Evolutionary conservation across 1,140 invertebrate species (phyloP), one percentile per base, ranked within the genome.

Genomic region (Cardiocondyla obscurior): DNA sequence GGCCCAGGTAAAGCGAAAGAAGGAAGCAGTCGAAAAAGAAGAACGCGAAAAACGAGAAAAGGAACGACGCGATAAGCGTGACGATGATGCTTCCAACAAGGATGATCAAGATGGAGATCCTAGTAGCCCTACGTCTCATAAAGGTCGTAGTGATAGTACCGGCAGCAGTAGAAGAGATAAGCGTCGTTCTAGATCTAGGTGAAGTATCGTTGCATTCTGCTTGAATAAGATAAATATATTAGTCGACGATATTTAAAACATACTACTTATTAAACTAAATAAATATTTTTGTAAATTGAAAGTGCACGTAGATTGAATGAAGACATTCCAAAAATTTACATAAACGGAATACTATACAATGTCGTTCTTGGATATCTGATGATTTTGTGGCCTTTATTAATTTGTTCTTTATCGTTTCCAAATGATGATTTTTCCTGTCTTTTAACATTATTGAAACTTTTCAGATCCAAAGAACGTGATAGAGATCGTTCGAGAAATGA

Each of bases 1-100:
- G 85, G 94, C 95, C 72, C 94, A 95, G 89, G 94, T 95, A 36
- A 93, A 94, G 89, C 94, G 94, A 88, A 95, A 96, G 90, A 94
- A 95, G 77, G 93, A 94, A 86, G 93, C 93, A 0, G 92, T 92
- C 5, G 93, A 95, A 28, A 94, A 94, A 67, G 94, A 94, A 65
- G 93, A 94, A 76, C 90, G 93, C 28, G 94, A 94, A 62, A 94
- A 94, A 72, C 89, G 94, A 1, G 93, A 94, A 87, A 92, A 91
- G 74, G 89, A 94, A 74, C 84, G 93, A 1, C 92, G 89, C 39
- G 93, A 92, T 51, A 83, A 92, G 74, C 84, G 90, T 12, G 92
- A 92, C 19, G 91, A 92, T 10, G 91, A 92, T n/a, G 72, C 88
- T n/a, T 87, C 85, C 28, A 92, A 92, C 55, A 94, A 94, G 55